A percentile compares a stretch with the other conserved stretches of the same genome.
These are phyloP conservation scores for Bombus affinis DNA, from an alignment of 1,140 invertebrate genomes.

Conservation along the genomic window DNA sequence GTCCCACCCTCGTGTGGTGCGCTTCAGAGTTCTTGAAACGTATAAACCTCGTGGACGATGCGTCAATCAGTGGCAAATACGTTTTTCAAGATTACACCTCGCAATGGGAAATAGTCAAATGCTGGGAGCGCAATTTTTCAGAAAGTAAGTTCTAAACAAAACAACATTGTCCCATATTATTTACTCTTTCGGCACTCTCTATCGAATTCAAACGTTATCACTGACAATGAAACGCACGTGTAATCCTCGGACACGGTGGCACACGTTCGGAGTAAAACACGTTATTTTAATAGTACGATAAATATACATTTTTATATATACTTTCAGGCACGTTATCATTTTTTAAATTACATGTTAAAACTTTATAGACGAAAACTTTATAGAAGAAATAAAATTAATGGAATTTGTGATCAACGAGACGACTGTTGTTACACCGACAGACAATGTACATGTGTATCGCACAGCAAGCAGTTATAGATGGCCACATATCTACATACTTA, in stretches of 20 bases:
- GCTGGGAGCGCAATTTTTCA: slow-evolving; percentile 12
- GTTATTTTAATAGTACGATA: neutral
- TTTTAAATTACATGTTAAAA: too few relatives aligned
- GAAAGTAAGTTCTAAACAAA: slow-evolving; percentile 40
- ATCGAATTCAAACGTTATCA: neutral
- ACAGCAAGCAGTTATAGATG: neutral
- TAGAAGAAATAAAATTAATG: neutral
- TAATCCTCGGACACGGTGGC: neutral
- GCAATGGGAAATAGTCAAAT: slow-evolving; percentile 28
- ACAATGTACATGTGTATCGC: neutral
- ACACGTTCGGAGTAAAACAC: neutral
- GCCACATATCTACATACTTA: neutral
- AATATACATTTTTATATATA: neutral
- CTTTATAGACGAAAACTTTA: neutral
- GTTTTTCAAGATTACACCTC: slow-evolving; percentile 60
- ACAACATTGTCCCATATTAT: neutral
- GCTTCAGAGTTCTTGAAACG: slow-evolving; percentile 62
- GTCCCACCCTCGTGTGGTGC: slow-evolving; percentile 69
- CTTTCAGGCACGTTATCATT: neutral
- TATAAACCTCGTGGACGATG: slow-evolving; percentile 62
- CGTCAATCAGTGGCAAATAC: slow-evolving; percentile 45
- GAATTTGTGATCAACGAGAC: neutral
- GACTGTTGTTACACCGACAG: neutral
- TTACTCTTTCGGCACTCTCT: neutral
- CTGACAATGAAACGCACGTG: slow-evolving; percentile 24